Evolutionary conservation across 2,113 vertebrate genomes (phyloP).

Genomic region (Trematomus loennbergii): DNA sequence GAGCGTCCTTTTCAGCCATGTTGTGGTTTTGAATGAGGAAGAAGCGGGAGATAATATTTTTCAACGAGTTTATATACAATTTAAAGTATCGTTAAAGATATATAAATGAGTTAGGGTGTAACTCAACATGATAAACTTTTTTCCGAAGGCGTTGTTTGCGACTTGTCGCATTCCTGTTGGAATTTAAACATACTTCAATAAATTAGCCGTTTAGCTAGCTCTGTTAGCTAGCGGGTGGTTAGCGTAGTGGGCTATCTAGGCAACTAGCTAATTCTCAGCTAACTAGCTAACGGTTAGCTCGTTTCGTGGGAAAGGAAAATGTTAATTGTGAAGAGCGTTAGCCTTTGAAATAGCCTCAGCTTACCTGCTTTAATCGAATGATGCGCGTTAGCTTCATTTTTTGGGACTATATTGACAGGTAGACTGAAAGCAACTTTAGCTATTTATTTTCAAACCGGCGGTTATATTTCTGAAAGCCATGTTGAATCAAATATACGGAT

Average conservation of each 20-base stretch:
- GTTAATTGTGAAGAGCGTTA: slow-evolving; percentile 28
- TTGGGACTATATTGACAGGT: slow-evolving; percentile 51
- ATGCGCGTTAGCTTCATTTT: slow-evolving; percentile 44
- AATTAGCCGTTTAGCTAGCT: slow-evolving; percentile 76
- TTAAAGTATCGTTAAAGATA: slow-evolving; percentile 51
- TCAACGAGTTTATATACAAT: slow-evolving; percentile 76
- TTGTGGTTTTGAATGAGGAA: slow-evolving; percentile 90
- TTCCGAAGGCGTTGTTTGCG: slow-evolving; percentile 48
- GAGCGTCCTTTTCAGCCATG: slow-evolving; percentile 81
- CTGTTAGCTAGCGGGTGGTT: slow-evolving; percentile 70
- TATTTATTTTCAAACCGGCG: slow-evolving; percentile 33
- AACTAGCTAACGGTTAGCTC: slow-evolving; percentile 49
- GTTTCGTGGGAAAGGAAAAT: slow-evolving; percentile 45
- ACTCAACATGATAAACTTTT: slow-evolving; percentile 53
- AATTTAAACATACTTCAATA: slow-evolving; percentile 71
- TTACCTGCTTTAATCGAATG: slow-evolving; percentile 57
- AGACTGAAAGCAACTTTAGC: slow-evolving; percentile 25
- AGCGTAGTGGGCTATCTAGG: slow-evolving; percentile 63
- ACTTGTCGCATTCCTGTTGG: slow-evolving; percentile 49
- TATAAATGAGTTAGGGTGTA: slow-evolving; percentile 26
- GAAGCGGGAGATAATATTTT: slow-evolving; percentile 87
- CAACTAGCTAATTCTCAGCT: slow-evolving; percentile 45
- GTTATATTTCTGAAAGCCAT: slow-evolving; percentile 69
- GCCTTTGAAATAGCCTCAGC: slow-evolving; percentile 35
- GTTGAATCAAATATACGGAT: slow-evolving; percentile 86